Conservation (phyloP, 2,113 vertebrate species). For the Pterophyllum scalare region DNA sequence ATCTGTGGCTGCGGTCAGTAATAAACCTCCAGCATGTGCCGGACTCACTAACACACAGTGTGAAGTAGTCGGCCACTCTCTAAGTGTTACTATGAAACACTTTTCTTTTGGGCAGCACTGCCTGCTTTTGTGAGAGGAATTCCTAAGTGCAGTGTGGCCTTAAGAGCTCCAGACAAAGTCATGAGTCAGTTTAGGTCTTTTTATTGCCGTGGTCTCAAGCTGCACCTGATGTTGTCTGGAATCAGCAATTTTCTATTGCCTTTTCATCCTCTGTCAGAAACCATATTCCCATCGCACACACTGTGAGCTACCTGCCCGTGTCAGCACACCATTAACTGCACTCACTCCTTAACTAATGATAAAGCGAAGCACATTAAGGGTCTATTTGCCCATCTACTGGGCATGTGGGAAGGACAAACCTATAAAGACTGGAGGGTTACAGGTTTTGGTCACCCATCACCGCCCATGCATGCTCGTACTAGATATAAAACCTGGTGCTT, state of each 20-base stretch:
- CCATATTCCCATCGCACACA: conserved; percentile 14
- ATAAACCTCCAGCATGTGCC: neutral
- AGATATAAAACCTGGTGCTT: neutral
- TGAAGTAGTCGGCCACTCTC: neutral
- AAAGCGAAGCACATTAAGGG: neutral
- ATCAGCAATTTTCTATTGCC: conserved; percentile 65
- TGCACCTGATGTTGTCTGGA: conserved; percentile 12
- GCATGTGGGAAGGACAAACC: neutral
- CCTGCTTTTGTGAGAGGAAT: neutral
- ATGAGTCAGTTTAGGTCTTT: conserved; percentile 53
- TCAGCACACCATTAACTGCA: conserved; percentile 36
- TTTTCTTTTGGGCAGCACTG: conserved; percentile 1
- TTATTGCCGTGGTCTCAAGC: conserved; percentile 57
- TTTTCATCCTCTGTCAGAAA: conserved; percentile 44
- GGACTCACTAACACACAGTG: neutral
- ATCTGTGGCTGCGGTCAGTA: neutral
- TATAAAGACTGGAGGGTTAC: neutral
- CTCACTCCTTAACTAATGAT: conserved; percentile 12
- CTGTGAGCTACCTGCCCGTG: conserved; percentile 18
- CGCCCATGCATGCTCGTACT: neutral
- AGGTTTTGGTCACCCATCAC: neutral
- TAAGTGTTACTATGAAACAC: neutral
- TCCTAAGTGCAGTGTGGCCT: conserved; percentile 13
- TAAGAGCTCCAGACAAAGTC: conserved; percentile 43
- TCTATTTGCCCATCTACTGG: neutral